Conservation (phyloP, 2,113 vertebrate species). For the Amphilophus citrinellus region DNA sequence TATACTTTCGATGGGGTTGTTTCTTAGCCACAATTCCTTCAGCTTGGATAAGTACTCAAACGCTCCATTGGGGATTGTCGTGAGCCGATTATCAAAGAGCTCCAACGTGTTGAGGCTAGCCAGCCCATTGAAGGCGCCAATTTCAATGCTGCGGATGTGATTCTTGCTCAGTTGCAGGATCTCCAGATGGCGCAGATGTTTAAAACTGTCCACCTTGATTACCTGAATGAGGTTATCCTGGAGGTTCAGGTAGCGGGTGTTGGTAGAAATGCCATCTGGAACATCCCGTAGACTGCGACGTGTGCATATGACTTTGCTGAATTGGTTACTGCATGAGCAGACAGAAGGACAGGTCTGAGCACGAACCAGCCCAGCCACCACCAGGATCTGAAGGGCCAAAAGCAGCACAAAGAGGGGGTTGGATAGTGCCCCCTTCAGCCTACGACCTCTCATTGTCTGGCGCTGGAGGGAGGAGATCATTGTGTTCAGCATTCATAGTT, state of each 20-base stretch:
- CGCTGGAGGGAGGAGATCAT: constrained; percentile 99
- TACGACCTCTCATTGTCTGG: constrained; percentile 99
- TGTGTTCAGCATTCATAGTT: constrained; percentile 99
- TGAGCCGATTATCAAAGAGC: constrained; percentile 85
- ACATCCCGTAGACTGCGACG: constrained; percentile 81
- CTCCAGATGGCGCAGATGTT: constrained; percentile 83
- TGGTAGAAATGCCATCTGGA: constrained; percentile 84
- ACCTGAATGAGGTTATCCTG: constrained; percentile 85
- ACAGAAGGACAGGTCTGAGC: constrained; percentile 84
- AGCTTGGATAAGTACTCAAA: constrained; percentile 85
- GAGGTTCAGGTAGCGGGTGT: constrained; percentile 84
- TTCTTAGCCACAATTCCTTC: constrained; percentile 83
- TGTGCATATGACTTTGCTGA: constrained; percentile 85
- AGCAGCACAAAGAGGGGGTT: constrained; percentile 98
- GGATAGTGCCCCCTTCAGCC: constrained; percentile 99
- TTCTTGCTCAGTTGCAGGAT: constrained; percentile 85
- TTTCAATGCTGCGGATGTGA: constrained; percentile 84
- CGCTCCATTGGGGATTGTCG: constrained; percentile 84
- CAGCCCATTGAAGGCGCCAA: constrained; percentile 83
- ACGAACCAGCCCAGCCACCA: constrained; percentile 92
- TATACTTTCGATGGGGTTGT: constrained; percentile 86
- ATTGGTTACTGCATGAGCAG: constrained; percentile 85
- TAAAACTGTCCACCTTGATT: constrained; percentile 86
- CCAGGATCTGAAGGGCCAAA: constrained; percentile 96
- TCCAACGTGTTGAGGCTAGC: constrained; percentile 84